Evolutionary conservation across 2,797 vertebrate species (phyloP).

Genomic region (Fundulus diaphanus): DNA sequence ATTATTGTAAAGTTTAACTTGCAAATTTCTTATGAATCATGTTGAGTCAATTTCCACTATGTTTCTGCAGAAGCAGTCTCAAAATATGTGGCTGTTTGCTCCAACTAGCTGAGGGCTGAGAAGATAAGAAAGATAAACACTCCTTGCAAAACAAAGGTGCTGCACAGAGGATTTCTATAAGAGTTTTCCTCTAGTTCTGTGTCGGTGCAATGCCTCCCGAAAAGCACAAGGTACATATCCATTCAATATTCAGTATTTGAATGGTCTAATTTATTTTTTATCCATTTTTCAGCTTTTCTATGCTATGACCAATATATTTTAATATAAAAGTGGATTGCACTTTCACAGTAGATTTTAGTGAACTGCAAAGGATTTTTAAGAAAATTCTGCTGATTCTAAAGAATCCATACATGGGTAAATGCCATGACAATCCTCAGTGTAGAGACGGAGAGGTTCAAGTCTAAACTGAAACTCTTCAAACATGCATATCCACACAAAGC

Average conservation of each 20-base stretch:
- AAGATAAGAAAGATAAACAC: neutral
- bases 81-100: neutral
- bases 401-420: neutral
- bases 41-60: neutral
- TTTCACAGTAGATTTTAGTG: neutral
- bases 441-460: conserved; percentile 3
- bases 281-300: neutral
- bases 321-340: neutral
- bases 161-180: no score
- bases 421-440: neutral
- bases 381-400: conserved; percentile 3
- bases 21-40: neutral
- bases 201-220: no score
- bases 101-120: neutral
- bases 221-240: neutral
- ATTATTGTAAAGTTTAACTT: neutral
- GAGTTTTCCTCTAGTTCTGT: no score
- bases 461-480: conserved; percentile 31
- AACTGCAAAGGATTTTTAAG: neutral
- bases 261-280: neutral
- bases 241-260: neutral
- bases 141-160: no score
- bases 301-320: neutral
- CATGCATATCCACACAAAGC: conserved; percentile 29
- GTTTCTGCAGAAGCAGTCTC: neutral